These are phyloP conservation scores for Thumatha senex DNA, from an alignment of 2,888 invertebrate genomes.

Conservation along the genomic window DNA sequence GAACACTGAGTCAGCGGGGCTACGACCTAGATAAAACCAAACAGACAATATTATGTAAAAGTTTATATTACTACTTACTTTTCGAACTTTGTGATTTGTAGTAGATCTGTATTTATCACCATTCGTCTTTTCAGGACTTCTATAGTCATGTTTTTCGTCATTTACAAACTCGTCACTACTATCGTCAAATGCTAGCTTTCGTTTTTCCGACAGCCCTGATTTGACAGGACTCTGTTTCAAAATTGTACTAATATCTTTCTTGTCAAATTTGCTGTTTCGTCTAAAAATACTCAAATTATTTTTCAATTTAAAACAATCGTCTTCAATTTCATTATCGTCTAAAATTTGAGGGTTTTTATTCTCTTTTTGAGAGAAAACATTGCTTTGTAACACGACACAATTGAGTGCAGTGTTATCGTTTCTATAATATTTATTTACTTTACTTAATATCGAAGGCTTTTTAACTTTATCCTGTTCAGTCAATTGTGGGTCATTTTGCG, in stretches of 20 bases:
- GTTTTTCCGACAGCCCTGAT: constrained; percentile 32
- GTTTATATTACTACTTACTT: constrained; percentile 60
- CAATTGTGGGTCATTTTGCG: constrained; percentile 35
- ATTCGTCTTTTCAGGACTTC: constrained; percentile 33
- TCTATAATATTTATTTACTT: constrained; percentile 33
- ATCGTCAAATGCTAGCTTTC: constrained; percentile 54
- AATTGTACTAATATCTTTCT: constrained; percentile 39
- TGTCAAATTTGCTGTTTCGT: constrained; percentile 48
- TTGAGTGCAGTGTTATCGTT: constrained; percentile 45
- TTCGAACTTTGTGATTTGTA: constrained; percentile 57
- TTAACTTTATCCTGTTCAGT: constrained; percentile 64
- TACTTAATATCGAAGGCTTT: constrained; percentile 54
- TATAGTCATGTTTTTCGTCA: constrained; percentile 34
- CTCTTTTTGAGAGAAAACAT: constrained; percentile 55
- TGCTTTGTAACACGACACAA: constrained; percentile 46
- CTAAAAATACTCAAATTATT: constrained; percentile 52
- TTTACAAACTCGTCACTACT: constrained; percentile 74
- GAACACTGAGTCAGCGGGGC: too few species aligned
- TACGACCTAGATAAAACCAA: too few species aligned
- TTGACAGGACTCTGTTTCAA: constrained; percentile 37
- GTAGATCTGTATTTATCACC: constrained; percentile 33
- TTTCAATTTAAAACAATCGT: constrained; percentile 22
- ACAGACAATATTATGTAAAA: too few species aligned
- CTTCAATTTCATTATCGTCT: constrained; percentile 29
- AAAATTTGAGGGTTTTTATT: constrained; percentile 47